A percentile compares a stretch with the other conserved stretches of the same genome.
These are phyloP conservation scores for Ibycter americanus DNA, from an alignment of 2,797 vertebrate species.

Conservation along the genomic window DNA sequence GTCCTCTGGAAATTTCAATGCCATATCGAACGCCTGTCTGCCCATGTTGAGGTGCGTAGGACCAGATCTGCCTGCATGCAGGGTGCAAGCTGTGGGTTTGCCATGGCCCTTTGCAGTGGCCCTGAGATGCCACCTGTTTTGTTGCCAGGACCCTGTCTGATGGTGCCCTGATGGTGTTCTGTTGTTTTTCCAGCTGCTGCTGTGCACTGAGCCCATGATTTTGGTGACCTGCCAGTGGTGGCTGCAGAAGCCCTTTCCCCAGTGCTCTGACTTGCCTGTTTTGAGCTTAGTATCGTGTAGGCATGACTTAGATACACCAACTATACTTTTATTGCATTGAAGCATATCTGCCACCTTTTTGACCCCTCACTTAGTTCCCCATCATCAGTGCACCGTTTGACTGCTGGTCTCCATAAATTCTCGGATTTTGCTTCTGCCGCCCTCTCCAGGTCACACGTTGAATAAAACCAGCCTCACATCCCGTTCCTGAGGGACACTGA, in stretches of 20 bases:
- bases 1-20: background rate
- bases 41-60: fast-evolving
- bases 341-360: background rate
- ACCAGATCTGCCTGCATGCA: background rate
- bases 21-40: fast-evolving
- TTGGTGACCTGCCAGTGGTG: background rate
- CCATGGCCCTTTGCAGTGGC: fast-evolving
- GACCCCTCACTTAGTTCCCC: background rate
- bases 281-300: background rate
- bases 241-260: background rate
- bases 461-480: background rate
- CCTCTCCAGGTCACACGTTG: background rate
- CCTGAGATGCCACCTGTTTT: background rate
- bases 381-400: background rate
- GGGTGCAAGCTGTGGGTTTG: background rate
- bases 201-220: background rate
- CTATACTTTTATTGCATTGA: background rate
- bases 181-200: background rate
- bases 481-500: background rate
- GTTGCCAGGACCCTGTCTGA: background rate
- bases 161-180: background rate
- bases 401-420: background rate
- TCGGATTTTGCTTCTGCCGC: background rate
- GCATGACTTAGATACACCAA: background rate
- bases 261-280: background rate